These are phyloP conservation scores for Scaptomyza cyrtandrae DNA, from an alignment of 2,888 invertebrate genomes.

Conservation along the genomic window DNA sequence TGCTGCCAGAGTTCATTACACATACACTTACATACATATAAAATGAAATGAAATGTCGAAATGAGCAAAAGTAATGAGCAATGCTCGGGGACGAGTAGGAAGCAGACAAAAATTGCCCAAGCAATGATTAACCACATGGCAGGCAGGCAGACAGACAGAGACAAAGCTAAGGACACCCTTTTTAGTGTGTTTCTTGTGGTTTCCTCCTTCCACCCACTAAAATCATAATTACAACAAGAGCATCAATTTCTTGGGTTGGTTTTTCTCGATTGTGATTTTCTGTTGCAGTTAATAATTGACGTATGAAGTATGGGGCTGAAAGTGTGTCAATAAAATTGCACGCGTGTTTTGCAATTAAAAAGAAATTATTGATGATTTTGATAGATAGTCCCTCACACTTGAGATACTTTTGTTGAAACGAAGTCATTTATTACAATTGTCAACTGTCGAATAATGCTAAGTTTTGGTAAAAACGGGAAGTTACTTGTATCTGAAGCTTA, in stretches of 20 bases:
- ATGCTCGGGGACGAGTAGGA: constrained; percentile 24
- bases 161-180: constrained; percentile 5
- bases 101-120: neutral
- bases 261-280: constrained; percentile 29
- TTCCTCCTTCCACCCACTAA: constrained; percentile 25
- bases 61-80: constrained; percentile 80
- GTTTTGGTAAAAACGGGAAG: too few species aligned
- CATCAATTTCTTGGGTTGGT: constrained; percentile 37
- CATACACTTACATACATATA: constrained; percentile 36
- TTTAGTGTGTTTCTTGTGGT: neutral
- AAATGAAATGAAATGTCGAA: constrained; percentile 68
- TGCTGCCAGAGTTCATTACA: constrained; percentile 73
- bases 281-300: constrained; percentile 40
- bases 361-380: constrained; percentile 36
- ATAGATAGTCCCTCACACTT: neutral
- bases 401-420: neutral
- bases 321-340: constrained; percentile 52
- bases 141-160: constrained; percentile 14
- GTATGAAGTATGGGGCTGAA: neutral
- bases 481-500: too few species aligned
- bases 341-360: constrained; percentile 51
- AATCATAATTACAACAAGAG: constrained; percentile 71
- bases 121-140: constrained; percentile 68
- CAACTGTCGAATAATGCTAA: neutral
- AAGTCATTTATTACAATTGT: neutral